Evolutionary conservation across 2,888 invertebrate genomes (phyloP).

Genomic region (Ophion ellenae): DNA sequence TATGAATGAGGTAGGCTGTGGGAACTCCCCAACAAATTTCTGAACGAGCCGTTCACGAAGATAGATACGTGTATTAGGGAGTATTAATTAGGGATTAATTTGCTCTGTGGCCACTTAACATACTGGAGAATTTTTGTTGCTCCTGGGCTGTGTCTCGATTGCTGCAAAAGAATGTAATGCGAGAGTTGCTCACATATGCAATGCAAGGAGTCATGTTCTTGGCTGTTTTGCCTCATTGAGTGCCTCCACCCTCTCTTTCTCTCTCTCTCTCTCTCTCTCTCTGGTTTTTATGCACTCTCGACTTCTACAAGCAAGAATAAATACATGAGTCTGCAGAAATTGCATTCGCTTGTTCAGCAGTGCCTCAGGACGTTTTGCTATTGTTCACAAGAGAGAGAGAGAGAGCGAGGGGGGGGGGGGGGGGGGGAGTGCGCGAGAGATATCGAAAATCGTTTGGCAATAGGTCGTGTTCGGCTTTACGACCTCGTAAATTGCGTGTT

Average conservation of each 20-base stretch:
- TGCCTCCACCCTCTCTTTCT: background rate
- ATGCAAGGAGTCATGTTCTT: slow-evolving; percentile 7
- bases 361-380: slow-evolving; percentile 21
- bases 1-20: no score
- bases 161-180: slow-evolving; percentile 14
- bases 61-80: slow-evolving; percentile 14
- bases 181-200: slow-evolving; percentile 38
- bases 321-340: slow-evolving; percentile 23
- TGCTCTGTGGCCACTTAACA: slow-evolving; percentile 5
- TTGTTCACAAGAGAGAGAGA: slow-evolving; percentile 17
- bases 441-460: slow-evolving; percentile 66
- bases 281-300: slow-evolving; percentile 18
- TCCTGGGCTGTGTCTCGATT: slow-evolving; percentile 21
- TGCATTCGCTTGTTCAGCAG: slow-evolving; percentile 25
- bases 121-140: slow-evolving; percentile 4
- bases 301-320: slow-evolving; percentile 21
- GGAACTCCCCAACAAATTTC: no score
- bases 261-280: slow-evolving; percentile 21
- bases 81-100: slow-evolving; percentile 24
- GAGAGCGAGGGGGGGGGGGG: background rate
- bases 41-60: background rate
- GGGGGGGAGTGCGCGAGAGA: slow-evolving; percentile 14
- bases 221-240: slow-evolving; percentile 26
- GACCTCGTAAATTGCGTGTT: slow-evolving; percentile 68
- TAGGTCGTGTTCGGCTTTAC: slow-evolving; percentile 65